phyloP scores from a whole-genome alignment of 2,113 vertebrate species.

The Falcunculus frontatus region DNA sequence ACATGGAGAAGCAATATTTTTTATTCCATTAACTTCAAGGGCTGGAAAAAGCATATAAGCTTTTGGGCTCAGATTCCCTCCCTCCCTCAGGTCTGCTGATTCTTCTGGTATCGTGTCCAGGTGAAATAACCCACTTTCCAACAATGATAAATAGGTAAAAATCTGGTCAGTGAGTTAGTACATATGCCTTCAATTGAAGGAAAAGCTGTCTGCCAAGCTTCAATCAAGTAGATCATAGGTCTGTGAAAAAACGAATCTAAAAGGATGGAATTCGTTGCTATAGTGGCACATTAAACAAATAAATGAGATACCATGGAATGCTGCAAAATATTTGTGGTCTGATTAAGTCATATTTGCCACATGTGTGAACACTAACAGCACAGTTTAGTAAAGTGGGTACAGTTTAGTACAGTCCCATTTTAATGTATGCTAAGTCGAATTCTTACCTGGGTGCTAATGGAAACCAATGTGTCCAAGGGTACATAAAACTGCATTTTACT shows the following conservation, averaged over 20 bases:
- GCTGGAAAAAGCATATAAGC: constrained; percentile 40
- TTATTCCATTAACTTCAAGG: constrained; percentile 30
- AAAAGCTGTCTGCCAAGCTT: constrained; percentile 65
- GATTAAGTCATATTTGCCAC: constrained; percentile 79
- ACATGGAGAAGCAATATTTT: neutral
- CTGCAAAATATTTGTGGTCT: constrained; percentile 80
- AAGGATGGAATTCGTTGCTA: constrained; percentile 78
- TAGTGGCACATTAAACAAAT: constrained; percentile 84
- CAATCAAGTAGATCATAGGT: constrained; percentile 68
- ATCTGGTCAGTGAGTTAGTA: constrained; percentile 57
- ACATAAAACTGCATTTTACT: neutral
- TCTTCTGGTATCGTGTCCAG: constrained; percentile 42
- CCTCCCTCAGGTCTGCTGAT: constrained; percentile 40
- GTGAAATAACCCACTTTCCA: constrained; percentile 56
- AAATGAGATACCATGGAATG: constrained; percentile 83
- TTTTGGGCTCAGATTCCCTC: neutral
- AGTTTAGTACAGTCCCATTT: neutral
- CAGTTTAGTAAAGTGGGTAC: constrained; percentile 47
- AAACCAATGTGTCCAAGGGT: neutral
- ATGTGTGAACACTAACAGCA: constrained; percentile 71
- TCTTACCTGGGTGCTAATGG: neutral
- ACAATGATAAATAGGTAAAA: constrained; percentile 67
- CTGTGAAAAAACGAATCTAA: constrained; percentile 53
- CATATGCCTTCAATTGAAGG: constrained; percentile 79
- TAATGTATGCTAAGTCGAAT: neutral